Conservation (phyloP, 2,888 invertebrate genomes). For the Iselma pallidipennis region DNA sequence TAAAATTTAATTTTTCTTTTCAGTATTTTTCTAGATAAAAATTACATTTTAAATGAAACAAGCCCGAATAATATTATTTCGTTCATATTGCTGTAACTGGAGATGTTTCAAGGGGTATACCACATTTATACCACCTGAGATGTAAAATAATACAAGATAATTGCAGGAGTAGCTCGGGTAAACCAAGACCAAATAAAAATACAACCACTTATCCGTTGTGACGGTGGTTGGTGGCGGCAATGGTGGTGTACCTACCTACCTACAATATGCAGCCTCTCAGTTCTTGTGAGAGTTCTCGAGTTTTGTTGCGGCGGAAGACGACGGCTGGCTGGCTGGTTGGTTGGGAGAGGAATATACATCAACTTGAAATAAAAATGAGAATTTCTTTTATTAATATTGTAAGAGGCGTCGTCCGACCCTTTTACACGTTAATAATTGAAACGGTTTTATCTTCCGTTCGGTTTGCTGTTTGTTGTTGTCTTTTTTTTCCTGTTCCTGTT, state of each 20-base stretch:
- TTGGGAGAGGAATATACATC: conserved; percentile 10
- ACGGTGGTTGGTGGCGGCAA: too few species aligned
- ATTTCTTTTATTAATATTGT: conserved; percentile 22
- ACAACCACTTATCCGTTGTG: conserved; percentile 27
- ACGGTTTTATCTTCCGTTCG: conserved; percentile 15
- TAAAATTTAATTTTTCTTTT: too few species aligned
- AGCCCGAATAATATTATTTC: too few species aligned
- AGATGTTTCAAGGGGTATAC: too few species aligned
- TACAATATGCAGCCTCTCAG: conserved; percentile 20
- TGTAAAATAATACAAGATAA: conserved; percentile 28
- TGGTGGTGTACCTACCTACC: too few species aligned
- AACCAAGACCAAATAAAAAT: conserved; percentile 30
- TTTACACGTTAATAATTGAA: conserved; percentile 18
- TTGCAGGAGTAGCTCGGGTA: conserved; percentile 30
- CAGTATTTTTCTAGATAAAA: too few species aligned
- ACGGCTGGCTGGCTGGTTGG: too few species aligned
- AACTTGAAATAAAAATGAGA: conserved; percentile 25
- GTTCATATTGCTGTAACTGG: too few species aligned
- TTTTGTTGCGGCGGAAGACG: conserved; percentile 12
- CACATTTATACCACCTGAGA: too few species aligned
- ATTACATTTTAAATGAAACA: too few species aligned
- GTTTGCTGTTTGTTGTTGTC: too few species aligned
- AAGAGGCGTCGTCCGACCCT: conserved; percentile 18
- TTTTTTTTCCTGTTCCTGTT: too few species aligned
- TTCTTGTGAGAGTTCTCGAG: conserved; percentile 23